phyloP scores from a whole-genome alignment of 2,113 vertebrate species.

The Agelaius tricolor region DNA sequence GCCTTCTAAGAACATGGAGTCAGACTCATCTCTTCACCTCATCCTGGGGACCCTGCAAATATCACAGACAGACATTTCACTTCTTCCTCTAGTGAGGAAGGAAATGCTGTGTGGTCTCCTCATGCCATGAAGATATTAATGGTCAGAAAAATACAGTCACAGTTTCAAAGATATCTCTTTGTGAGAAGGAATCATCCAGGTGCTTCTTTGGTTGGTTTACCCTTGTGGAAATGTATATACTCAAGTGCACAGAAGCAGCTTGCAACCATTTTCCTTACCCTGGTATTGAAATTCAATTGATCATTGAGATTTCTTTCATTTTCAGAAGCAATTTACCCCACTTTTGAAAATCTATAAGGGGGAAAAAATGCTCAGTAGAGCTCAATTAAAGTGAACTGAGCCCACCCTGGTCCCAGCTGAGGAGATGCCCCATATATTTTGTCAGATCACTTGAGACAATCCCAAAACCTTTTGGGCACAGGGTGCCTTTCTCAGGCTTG shows the following conservation, averaged over 20 bases:
- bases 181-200: background rate
- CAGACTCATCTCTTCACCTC: no score
- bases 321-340: background rate
- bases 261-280: background rate
- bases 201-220: background rate
- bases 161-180: background rate
- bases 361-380: fast-evolving
- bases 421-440: fast-evolving
- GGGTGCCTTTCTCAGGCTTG: background rate
- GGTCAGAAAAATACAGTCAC: background rate
- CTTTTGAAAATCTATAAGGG: background rate
- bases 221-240: background rate
- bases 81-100: background rate
- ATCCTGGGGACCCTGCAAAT: no score
- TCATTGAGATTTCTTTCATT: background rate
- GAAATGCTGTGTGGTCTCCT: background rate
- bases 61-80: background rate
- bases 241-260: background rate
- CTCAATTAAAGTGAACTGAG: background rate
- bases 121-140: background rate
- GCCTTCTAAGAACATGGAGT: no score
- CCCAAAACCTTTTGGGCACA: background rate
- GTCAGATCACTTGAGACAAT: background rate
- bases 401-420: background rate
- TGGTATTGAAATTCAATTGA: background rate